phyloP scores from a whole-genome alignment of 2,797 vertebrate genomes.

The Syndactyla subalaris region DNA sequence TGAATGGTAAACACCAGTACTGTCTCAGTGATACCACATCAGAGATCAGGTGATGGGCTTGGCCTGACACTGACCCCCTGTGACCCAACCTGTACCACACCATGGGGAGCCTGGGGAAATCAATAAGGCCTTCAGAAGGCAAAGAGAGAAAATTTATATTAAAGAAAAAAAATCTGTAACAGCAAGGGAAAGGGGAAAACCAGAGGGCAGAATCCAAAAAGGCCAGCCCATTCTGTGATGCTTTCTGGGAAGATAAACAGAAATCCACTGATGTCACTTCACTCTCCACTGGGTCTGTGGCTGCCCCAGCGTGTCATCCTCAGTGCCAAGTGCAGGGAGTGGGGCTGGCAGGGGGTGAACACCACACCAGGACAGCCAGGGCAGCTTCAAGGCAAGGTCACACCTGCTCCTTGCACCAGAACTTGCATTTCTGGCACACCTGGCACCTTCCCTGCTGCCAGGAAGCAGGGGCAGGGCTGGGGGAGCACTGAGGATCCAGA shows the following conservation, averaged over 20 bases:
- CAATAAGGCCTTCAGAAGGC: background rate
- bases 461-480: background rate
- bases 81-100: background rate
- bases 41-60: conserved; percentile 25
- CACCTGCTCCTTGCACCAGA: background rate
- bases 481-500: background rate
- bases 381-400: background rate
- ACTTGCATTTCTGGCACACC: background rate
- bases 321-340: background rate
- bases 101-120: background rate
- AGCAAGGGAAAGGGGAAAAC: background rate
- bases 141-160: background rate
- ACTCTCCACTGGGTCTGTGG: background rate
- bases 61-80: background rate
- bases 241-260: background rate
- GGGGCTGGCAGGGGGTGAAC: background rate
- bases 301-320: rapidly evolving
- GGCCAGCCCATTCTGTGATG: background rate
- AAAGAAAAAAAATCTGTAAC: background rate
- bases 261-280: background rate
- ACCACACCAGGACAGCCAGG: rapidly evolving
- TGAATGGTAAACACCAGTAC: background rate
- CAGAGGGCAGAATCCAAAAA: rapidly evolving
- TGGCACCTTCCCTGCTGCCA: background rate
- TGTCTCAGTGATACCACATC: background rate